Conservation (phyloP, 1,140 invertebrate genomes). For the Proales similis region DNA sequence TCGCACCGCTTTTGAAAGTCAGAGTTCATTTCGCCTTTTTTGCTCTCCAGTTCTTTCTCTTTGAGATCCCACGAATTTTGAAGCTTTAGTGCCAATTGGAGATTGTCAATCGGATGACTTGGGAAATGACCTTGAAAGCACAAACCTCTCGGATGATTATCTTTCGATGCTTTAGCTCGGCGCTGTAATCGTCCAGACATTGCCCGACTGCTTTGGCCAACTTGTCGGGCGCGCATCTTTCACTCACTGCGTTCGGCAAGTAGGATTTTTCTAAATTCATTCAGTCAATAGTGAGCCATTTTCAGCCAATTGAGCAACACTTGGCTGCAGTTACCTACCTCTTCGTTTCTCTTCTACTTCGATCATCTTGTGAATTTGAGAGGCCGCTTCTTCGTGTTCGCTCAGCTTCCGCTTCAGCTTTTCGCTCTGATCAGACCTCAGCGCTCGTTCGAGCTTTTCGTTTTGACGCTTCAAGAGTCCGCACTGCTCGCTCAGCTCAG, state of each 20-base stretch:
- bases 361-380: neutral
- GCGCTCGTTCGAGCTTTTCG: conserved; percentile 1
- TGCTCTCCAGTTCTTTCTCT: neutral
- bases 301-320: neutral
- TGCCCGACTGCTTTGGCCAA: neutral
- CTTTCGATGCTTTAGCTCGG: conserved; percentile 11
- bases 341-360: conserved; percentile 6
- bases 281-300: neutral
- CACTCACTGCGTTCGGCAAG: neutral
- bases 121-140: neutral
- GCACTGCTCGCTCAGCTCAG: neutral
- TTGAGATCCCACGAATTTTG: neutral
- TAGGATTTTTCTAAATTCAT: conserved; percentile 8
- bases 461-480: neutral
- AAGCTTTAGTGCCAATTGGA: neutral
- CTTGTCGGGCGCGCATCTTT: neutral
- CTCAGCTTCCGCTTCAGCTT: neutral
- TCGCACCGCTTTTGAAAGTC: neutral
- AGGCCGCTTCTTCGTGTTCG: conserved; percentile 21
- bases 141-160: neutral
- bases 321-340: neutral
- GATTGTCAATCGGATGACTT: neutral
- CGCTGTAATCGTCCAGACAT: conserved; percentile 14
- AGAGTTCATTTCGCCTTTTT: conserved; percentile 1
- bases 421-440: neutral